These are phyloP conservation scores for Junco hyemalis DNA, from an alignment of 2,113 vertebrate species.

Conservation along the genomic window DNA sequence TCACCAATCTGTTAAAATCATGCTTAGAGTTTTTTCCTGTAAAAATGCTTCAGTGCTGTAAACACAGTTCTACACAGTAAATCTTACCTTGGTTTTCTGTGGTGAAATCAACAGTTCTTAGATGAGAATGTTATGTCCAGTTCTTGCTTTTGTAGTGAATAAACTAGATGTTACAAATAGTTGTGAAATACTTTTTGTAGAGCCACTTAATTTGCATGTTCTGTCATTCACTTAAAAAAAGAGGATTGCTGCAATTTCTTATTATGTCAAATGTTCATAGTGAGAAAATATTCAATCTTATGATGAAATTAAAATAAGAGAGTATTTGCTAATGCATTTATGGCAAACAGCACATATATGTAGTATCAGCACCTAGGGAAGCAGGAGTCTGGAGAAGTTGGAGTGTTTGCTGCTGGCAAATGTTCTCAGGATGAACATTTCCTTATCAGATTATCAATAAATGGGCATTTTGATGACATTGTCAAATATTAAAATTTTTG, in stretches of 20 bases:
- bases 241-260: background rate
- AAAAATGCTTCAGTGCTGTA: background rate
- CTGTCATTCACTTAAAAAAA: background rate
- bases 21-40: background rate
- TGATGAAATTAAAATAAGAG: background rate
- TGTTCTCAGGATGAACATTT: slow-evolving; percentile 35
- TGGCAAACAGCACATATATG: background rate
- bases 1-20: background rate
- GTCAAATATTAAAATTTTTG: background rate
- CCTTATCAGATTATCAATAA: background rate
- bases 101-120: background rate
- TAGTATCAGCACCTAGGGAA: background rate
- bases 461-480: background rate
- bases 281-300: background rate
- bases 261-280: background rate
- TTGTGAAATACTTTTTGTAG: background rate
- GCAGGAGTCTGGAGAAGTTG: background rate
- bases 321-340: background rate
- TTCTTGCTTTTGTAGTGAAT: background rate
- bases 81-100: background rate
- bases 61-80: background rate
- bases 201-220: background rate
- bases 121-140: background rate
- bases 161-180: background rate
- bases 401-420: background rate